These are phyloP conservation scores for Heliangelus exortis DNA, from an alignment of 2,797 vertebrate species.

Conservation along the genomic window DNA sequence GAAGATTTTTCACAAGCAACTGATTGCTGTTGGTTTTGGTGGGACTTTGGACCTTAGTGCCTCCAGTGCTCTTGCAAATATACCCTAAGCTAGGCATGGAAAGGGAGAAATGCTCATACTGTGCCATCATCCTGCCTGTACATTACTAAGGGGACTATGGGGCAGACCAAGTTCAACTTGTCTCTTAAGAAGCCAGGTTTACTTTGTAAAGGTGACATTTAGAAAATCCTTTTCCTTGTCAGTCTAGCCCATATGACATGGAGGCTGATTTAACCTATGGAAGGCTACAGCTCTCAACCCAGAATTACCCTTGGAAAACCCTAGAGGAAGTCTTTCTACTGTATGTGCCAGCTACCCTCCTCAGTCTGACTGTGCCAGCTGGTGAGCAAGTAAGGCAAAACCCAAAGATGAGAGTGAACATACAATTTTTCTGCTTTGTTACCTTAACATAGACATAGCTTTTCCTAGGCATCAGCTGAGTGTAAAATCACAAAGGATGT, in stretches of 20 bases:
- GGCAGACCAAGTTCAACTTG: not conserved
- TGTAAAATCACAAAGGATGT: not conserved
- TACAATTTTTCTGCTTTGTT: not conserved
- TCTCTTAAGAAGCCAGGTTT: not conserved
- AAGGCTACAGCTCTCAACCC: not conserved
- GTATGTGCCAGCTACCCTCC: accelerated
- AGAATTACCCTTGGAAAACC: not conserved
- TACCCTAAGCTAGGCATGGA: not conserved
- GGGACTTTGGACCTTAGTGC: not conserved
- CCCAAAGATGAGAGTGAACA: not conserved
- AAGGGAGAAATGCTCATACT: not conserved
- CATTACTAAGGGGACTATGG: not conserved
- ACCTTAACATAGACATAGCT: not conserved
- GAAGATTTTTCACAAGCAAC: not conserved
- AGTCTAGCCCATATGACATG: accelerated
- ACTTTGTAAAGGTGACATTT: not conserved
- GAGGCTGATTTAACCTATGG: not conserved
- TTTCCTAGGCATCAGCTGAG: not conserved
- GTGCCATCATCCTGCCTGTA: not conserved
- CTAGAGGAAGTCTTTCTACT: not conserved
- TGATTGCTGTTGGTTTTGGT: not conserved
- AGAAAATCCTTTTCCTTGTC: not conserved
- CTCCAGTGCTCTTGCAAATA: not conserved
- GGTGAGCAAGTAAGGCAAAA: not conserved
- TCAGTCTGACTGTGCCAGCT: not conserved